These are phyloP conservation scores for Dryobota labecula DNA, from an alignment of 2,888 invertebrate genomes.

Conservation along the genomic window DNA sequence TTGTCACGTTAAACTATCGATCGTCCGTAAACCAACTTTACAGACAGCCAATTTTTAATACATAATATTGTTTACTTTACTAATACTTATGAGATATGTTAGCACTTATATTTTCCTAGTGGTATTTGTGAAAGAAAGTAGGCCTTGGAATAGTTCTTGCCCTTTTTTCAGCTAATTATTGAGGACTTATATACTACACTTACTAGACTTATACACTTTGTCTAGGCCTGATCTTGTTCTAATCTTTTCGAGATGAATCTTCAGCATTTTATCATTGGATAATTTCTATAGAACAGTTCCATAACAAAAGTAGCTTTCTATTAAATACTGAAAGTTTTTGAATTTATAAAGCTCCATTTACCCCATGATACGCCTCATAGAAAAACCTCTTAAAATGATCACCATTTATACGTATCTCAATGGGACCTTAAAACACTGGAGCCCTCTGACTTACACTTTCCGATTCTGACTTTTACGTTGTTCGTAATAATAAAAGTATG, in stretches of 20 bases:
- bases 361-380: conserved; percentile 6
- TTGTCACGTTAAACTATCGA: no score
- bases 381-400: conserved; percentile 65
- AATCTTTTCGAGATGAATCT: not conserved
- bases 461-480: conserved; percentile 82
- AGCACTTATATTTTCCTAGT: no score
- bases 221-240: not conserved
- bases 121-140: not conserved
- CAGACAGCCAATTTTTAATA: no score
- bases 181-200: no score
- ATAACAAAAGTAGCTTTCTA: not conserved
- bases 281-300: no score
- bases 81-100: no score
- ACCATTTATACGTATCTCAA: conserved; percentile 67
- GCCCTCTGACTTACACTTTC: conserved; percentile 71
- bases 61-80: no score
- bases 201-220: no score
- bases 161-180: no score
- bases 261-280: no score
- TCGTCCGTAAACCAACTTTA: no score
- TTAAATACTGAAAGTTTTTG: not conserved
- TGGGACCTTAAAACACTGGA: conserved; percentile 75
- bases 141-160: not conserved
- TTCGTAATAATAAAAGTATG: conserved; percentile 87
- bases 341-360: not conserved